phyloP scores from a whole-genome alignment of 2,888 invertebrate species.

The Amphipoea oculea region DNA sequence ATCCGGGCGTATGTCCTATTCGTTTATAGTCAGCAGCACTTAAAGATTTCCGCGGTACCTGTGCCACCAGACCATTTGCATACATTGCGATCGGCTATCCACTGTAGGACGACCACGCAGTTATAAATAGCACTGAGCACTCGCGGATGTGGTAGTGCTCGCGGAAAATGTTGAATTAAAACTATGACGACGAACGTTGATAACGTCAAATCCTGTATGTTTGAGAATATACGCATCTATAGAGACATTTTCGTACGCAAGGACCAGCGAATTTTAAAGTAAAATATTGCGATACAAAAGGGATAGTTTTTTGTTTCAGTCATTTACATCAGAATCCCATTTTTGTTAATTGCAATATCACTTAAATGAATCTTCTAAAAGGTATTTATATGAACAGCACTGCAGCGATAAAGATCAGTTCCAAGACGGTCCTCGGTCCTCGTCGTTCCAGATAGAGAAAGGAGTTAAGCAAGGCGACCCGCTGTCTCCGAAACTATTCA shows the following conservation, averaged over 20 bases:
- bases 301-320: not conserved
- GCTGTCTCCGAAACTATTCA: no score
- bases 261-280: not conserved
- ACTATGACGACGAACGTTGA: constrained; percentile 1
- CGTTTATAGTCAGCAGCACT: constrained; percentile 66
- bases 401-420: no score
- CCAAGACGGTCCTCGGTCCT: no score
- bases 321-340: not conserved
- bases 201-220: constrained; percentile 6
- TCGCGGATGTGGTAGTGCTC: constrained; percentile 66
- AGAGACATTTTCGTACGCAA: not conserved
- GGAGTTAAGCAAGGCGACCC: no score
- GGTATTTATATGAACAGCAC: no score
- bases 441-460: no score
- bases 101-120: constrained; percentile 56
- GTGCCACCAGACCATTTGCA: constrained; percentile 74
- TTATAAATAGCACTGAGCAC: constrained; percentile 69
- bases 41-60: constrained; percentile 73
- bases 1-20: constrained; percentile 66
- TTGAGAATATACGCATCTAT: not conserved
- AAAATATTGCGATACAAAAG: not conserved
- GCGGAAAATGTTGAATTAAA: constrained; percentile 58
- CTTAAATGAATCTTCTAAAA: no score
- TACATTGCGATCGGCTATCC: constrained; percentile 71
- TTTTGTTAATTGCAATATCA: not conserved